These are phyloP conservation scores for Pterocles burchelli DNA, from an alignment of 2,113 vertebrate species.

Conservation along the genomic window DNA sequence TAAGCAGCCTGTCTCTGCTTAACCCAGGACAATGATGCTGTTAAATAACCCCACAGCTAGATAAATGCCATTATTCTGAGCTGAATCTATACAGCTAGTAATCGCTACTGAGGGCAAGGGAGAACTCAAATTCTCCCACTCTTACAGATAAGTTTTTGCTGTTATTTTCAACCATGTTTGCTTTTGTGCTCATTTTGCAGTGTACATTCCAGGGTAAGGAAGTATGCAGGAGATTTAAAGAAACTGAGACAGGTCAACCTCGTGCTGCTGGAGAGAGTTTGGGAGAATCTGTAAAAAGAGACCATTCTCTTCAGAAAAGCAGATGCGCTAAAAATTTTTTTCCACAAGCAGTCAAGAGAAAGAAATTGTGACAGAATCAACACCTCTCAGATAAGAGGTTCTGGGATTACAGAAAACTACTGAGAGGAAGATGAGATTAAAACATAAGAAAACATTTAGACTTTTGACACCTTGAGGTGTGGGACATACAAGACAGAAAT, in stretches of 20 bases:
- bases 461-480: not conserved
- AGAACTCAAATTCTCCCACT: not conserved
- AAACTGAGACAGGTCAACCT: not conserved
- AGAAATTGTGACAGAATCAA: not conserved
- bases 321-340: not conserved
- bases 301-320: not conserved
- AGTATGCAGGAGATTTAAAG: not conserved
- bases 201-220: not conserved
- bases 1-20: too few relatives aligned
- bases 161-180: not conserved
- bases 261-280: not conserved
- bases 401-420: not conserved
- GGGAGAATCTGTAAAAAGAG: not conserved
- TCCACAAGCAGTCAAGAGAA: not conserved
- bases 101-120: not conserved
- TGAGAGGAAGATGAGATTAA: not conserved
- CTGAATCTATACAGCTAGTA: not conserved
- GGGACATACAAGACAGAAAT: not conserved
- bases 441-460: not conserved
- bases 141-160: not conserved
- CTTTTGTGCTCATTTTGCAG: not conserved
- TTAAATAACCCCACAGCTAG: not conserved
- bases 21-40: too few relatives aligned
- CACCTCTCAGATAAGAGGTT: not conserved
- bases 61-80: not conserved